These are phyloP conservation scores for Semibalanus balanoides DNA, from an alignment of 1,140 invertebrate species.

Conservation along the genomic window DNA sequence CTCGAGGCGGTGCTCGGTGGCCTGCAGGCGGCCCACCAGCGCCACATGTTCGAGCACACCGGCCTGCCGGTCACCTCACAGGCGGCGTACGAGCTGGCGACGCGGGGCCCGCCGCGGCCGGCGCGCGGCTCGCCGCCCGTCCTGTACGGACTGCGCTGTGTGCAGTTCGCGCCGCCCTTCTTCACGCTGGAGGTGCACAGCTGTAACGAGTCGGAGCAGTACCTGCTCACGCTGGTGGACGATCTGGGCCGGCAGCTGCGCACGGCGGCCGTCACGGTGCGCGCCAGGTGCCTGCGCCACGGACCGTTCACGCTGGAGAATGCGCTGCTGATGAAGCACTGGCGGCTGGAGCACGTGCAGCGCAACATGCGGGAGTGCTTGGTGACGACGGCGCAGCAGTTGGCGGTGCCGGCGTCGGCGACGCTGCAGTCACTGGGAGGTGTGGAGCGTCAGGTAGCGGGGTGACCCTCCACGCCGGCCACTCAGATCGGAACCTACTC, in stretches of 20 bases:
- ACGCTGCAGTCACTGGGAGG: neutral
- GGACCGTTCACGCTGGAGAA: slow-evolving; percentile 62
- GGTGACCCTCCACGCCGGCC: too few species aligned
- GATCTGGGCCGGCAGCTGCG: slow-evolving; percentile 64
- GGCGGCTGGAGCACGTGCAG: slow-evolving; percentile 55
- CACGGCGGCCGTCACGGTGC: slow-evolving; percentile 59
- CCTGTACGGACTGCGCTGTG: slow-evolving; percentile 73
- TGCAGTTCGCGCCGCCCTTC: slow-evolving; percentile 60
- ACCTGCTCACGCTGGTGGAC: slow-evolving; percentile 54
- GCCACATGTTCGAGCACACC: slow-evolving; percentile 58
- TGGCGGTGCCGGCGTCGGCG: neutral
- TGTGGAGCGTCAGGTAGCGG: too few species aligned
- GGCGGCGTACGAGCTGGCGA: slow-evolving; percentile 69
- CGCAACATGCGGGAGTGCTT: slow-evolving; percentile 47
- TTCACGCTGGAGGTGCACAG: slow-evolving; percentile 78
- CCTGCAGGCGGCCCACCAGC: slow-evolving; percentile 66
- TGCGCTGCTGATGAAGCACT: slow-evolving; percentile 67
- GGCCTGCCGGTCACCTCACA: slow-evolving; percentile 16
- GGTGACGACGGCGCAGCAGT: neutral
- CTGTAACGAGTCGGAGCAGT: slow-evolving; percentile 64
- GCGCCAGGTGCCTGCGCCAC: slow-evolving; percentile 61
- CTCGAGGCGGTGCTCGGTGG: slow-evolving; percentile 55
- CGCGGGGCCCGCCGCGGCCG: slow-evolving; percentile 60
- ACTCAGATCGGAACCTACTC: too few species aligned
- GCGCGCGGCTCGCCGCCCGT: slow-evolving; percentile 49